A percentile compares a stretch with the other conserved stretches of the same genome.
Conservation (phyloP, 2,113 vertebrate genomes). For the Caranx ignobilis region DNA sequence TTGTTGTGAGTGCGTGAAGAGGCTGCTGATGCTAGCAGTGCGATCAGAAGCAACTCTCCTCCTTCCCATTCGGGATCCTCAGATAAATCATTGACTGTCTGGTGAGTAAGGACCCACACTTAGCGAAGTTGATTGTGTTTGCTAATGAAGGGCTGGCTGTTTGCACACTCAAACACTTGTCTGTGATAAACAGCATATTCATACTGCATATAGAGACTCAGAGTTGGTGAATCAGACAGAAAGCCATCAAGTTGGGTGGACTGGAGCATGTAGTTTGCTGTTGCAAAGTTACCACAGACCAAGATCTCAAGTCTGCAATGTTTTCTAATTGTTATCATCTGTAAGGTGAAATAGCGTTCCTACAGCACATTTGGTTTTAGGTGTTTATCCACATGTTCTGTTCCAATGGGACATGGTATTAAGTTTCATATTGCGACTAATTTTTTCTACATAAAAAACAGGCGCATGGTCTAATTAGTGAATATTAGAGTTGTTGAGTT, state of each 20-base stretch:
- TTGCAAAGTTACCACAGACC: no score
- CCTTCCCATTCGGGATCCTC: constrained; percentile 29
- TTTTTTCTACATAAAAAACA: background rate
- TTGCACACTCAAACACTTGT: constrained; percentile 6
- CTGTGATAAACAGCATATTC: background rate
- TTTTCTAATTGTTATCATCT: background rate
- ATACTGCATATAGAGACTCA: background rate
- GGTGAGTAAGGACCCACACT: constrained; percentile 43
- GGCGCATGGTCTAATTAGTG: background rate
- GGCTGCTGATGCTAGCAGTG: constrained; percentile 68
- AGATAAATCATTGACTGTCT: constrained; percentile 45
- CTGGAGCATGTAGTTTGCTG: no score
- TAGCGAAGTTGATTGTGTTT: constrained; percentile 37
- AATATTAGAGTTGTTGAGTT: background rate
- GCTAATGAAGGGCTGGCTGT: constrained; percentile 32
- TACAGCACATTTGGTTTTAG: background rate
- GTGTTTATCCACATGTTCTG: background rate
- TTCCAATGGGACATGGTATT: background rate
- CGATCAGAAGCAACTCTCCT: constrained; percentile 44
- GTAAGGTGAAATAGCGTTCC: background rate
- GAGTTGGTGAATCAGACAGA: background rate
- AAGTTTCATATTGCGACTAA: background rate
- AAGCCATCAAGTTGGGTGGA: background rate
- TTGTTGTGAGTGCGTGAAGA: constrained; percentile 58
- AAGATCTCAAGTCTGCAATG: background rate